Conservation (phyloP, 2,113 vertebrate genomes). For the Stercorarius parasiticus region DNA sequence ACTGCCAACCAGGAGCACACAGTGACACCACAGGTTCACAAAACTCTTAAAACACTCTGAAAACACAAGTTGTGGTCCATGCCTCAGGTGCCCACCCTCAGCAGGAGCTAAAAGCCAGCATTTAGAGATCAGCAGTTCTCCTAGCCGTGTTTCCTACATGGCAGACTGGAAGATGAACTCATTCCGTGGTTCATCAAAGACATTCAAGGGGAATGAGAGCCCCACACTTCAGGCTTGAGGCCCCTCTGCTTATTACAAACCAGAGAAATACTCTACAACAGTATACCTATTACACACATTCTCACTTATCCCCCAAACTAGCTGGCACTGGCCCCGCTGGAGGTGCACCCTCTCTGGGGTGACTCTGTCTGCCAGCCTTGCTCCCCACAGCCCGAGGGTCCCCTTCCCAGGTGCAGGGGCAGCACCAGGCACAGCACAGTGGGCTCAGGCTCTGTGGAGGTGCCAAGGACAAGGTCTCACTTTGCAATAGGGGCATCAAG, state of each 20-base stretch:
- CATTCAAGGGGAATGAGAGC: background rate
- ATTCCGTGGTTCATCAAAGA: background rate
- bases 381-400: background rate
- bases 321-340: background rate
- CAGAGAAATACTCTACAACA: background rate
- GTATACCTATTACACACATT: background rate
- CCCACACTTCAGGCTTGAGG: background rate
- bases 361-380: accelerated
- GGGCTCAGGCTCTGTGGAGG: background rate
- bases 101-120: background rate
- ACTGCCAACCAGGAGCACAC: background rate
- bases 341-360: background rate
- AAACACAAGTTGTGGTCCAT: background rate
- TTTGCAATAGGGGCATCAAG: background rate
- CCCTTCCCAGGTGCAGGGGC: background rate
- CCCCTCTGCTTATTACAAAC: background rate
- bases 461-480: background rate
- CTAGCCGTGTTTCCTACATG: background rate
- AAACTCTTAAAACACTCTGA: accelerated
- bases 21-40: background rate
- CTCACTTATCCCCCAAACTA: background rate
- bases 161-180: background rate
- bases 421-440: background rate
- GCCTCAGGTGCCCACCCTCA: background rate
- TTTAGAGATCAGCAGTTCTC: background rate